Evolutionary conservation across 2,888 invertebrate species (phyloP).

Genomic region (Rotaria magnacalcarata): DNA sequence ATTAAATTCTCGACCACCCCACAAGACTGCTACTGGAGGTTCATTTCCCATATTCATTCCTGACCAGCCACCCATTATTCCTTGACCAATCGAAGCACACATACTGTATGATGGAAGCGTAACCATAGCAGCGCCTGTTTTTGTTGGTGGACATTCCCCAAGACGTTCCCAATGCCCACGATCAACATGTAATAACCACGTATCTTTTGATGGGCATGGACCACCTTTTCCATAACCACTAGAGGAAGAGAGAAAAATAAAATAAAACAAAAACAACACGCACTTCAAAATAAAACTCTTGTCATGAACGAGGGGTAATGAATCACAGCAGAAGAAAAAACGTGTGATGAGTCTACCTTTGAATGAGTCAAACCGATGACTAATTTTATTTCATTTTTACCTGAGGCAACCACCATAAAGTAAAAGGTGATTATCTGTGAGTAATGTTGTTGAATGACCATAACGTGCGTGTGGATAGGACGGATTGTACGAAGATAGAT

Average conservation of each 20-base stretch:
- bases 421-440: constrained; percentile 3
- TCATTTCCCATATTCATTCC: neutral
- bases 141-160: constrained; percentile 28
- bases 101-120: constrained; percentile 1
- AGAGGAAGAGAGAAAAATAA: neutral
- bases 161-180: constrained; percentile 25
- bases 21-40: constrained; percentile 7
- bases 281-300: neutral
- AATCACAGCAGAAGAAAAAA: neutral
- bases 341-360: neutral
- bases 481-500: neutral
- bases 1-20: constrained; percentile 20
- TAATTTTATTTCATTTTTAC: neutral
- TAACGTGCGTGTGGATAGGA: constrained; percentile 6
- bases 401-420: neutral
- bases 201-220: constrained; percentile 24
- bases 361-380: neutral
- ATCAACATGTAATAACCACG: constrained; percentile 8
- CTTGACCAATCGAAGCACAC: neutral
- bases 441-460: constrained; percentile 30
- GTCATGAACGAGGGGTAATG: neutral
- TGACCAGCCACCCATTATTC: too few relatives aligned
- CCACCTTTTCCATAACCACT: constrained; percentile 36
- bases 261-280: too few relatives aligned
- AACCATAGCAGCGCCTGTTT: constrained; percentile 20